Percentiles rank a stretch among this genome's conserved stretches.
Conservation (phyloP, 2,888 invertebrate species). For the Rotaria socialis region DNA sequence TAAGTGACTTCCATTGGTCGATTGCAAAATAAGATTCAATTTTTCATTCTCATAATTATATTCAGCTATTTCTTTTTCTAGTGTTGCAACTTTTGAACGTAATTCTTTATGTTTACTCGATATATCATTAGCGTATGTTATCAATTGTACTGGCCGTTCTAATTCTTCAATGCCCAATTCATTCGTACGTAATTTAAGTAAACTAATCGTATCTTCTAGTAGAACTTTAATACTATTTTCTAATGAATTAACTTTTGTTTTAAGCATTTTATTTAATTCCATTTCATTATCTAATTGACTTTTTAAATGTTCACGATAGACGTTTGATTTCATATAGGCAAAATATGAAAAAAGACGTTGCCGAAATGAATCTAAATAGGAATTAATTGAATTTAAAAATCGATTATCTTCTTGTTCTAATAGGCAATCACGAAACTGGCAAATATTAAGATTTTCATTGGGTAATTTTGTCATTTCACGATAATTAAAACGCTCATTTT, state of each 20-base stretch:
- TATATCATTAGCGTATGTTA: slow-evolving; percentile 40
- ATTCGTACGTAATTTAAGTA: slow-evolving; percentile 42
- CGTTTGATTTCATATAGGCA: neutral
- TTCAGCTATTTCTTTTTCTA: slow-evolving; percentile 25
- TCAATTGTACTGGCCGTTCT: slow-evolving; percentile 38
- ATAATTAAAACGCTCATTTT: slow-evolving; percentile 12
- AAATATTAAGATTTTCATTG: slow-evolving; percentile 21
- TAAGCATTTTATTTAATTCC: slow-evolving; percentile 23
- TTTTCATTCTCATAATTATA: neutral
- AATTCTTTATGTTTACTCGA: slow-evolving; percentile 39
- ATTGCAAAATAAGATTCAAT: slow-evolving; percentile 27
- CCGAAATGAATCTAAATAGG: neutral
- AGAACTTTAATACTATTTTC: slow-evolving; percentile 37
- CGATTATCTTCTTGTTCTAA: slow-evolving; percentile 13
- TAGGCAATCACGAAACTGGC: slow-evolving; percentile 18
- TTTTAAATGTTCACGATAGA: slow-evolving; percentile 1
- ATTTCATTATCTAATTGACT: neutral
- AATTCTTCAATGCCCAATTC: slow-evolving; percentile 43
- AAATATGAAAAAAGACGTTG: slow-evolving; percentile 26
- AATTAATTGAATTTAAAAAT: neutral
- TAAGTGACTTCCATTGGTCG: neutral
- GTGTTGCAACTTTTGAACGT: neutral
- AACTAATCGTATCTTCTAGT: slow-evolving; percentile 39
- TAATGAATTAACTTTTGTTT: slow-evolving; percentile 32
- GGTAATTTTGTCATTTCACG: slow-evolving; percentile 32